Evolutionary conservation across 2,113 vertebrate genomes (phyloP).

Genomic region (Cynocephalus volans): DNA sequence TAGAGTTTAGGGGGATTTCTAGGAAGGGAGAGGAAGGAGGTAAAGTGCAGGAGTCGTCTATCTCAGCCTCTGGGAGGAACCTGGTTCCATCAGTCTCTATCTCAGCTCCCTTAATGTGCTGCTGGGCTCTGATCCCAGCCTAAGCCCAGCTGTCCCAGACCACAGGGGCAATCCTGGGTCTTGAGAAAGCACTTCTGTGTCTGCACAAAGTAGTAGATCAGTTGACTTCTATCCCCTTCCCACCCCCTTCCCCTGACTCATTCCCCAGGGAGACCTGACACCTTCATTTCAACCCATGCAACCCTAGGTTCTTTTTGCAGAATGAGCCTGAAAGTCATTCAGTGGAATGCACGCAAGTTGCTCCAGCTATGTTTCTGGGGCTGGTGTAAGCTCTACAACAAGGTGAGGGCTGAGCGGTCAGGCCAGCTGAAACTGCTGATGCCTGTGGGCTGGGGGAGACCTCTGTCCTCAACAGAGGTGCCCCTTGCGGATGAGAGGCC

Average conservation of each 20-base stretch:
- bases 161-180: neutral
- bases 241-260: too few species aligned
- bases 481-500: neutral
- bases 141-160: neutral
- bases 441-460: neutral
- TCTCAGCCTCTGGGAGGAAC: neutral
- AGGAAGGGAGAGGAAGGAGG: neutral
- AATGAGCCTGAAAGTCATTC: conserved; percentile 71
- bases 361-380: conserved; percentile 77
- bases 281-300: conserved; percentile 6
- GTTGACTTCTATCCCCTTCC: neutral
- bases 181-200: neutral
- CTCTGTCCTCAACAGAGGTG: neutral
- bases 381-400: conserved; percentile 81
- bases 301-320: neutral
- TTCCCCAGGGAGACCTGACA: neutral
- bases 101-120: neutral
- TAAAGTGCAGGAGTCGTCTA: neutral
- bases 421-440: too few species aligned
- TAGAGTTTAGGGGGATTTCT: neutral
- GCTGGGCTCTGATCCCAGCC: neutral
- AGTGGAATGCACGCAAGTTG: conserved; percentile 80
- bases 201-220: neutral
- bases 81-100: neutral
- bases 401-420: conserved; percentile 27